Percentiles rank a stretch among this genome's conserved stretches.
Conservation (phyloP, 2,888 invertebrate species). For the Anodontia alba region DNA sequence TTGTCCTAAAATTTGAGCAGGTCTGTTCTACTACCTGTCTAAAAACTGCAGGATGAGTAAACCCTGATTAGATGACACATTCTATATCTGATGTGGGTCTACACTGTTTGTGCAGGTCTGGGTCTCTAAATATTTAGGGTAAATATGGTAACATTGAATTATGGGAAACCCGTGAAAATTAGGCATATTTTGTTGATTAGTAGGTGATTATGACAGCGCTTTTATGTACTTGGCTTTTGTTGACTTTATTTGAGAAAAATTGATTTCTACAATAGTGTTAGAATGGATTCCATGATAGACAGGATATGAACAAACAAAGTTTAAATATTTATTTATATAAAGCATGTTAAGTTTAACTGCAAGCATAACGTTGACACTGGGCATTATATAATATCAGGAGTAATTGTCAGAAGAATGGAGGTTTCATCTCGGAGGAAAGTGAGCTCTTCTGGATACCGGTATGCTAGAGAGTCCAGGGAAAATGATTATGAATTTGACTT, state of each 20-base stretch:
- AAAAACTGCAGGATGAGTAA: too few relatives aligned
- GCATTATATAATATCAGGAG: background rate
- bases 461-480: conserved; percentile 23
- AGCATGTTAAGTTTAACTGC: background rate
- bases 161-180: background rate
- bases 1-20: too few relatives aligned
- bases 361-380: background rate
- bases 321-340: conserved; percentile 13
- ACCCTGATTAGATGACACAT: too few relatives aligned
- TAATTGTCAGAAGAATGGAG: conserved; percentile 7
- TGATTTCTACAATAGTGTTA: background rate
- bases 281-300: background rate
- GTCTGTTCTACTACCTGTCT: too few relatives aligned
- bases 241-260: background rate
- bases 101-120: too few relatives aligned
- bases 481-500: conserved; percentile 77
- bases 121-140: too few relatives aligned
- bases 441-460: background rate
- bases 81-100: too few relatives aligned
- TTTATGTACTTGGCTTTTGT: background rate
- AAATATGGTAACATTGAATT: too few relatives aligned
- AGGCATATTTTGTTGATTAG: background rate
- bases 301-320: background rate
- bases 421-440: conserved; percentile 14
- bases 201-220: conserved; percentile 8